Evolutionary conservation across 2,888 invertebrate genomes (phyloP).

Genomic region (Synergus umbraculus): DNA sequence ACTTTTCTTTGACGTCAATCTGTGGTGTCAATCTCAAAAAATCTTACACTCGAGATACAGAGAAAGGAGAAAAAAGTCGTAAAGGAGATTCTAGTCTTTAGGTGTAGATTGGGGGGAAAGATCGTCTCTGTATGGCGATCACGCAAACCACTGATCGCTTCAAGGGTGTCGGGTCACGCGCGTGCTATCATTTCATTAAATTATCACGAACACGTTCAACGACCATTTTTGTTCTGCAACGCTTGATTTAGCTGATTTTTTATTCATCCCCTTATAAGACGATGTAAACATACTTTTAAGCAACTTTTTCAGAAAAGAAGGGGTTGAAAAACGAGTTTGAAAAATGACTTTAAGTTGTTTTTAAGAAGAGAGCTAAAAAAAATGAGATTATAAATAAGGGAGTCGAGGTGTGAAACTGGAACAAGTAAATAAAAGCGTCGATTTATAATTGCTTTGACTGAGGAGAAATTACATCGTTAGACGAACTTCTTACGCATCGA

Average conservation of each 20-base stretch:
- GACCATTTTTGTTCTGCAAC: background rate
- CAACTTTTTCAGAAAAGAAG: too few relatives aligned
- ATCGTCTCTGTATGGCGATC: slow-evolving; percentile 52
- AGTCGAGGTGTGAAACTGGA: background rate
- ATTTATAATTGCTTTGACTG: slow-evolving; percentile 1
- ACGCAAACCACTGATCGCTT: slow-evolving; percentile 58
- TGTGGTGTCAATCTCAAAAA: background rate
- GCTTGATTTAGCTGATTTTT: background rate
- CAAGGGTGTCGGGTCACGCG: slow-evolving; percentile 62
- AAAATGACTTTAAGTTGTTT: too few relatives aligned
- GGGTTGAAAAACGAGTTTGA: background rate
- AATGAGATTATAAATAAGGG: background rate
- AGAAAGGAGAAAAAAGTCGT: background rate
- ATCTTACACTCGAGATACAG: background rate
- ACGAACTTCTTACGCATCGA: slow-evolving; percentile 56
- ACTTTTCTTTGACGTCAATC: too few relatives aligned
- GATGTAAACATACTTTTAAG: background rate
- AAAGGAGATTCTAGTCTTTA: background rate
- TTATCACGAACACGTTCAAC: slow-evolving; percentile 57
- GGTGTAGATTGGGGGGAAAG: background rate
- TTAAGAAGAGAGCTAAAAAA: too few relatives aligned
- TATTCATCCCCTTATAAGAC: slow-evolving; percentile 41
- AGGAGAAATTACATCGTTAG: slow-evolving; percentile 55
- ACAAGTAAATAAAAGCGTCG: slow-evolving; percentile 28
- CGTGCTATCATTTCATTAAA: slow-evolving; percentile 64